phyloP scores from a whole-genome alignment of 2,888 invertebrate species.

The Melitaea athalia region DNA sequence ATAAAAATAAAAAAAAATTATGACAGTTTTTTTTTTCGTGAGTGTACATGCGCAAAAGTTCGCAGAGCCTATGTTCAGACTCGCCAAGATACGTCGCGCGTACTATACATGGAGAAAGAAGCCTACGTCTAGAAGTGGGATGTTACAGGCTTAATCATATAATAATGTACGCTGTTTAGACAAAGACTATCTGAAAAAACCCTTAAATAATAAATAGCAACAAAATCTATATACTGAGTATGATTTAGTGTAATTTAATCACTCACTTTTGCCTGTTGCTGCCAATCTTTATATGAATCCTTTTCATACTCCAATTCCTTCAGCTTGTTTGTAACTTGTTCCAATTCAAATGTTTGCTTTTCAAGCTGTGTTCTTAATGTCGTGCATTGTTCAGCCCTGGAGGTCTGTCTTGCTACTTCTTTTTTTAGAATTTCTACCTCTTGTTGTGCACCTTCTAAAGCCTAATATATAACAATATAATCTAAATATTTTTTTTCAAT shows the following conservation, averaged over 20 bases:
- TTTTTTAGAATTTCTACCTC: conserved; percentile 78
- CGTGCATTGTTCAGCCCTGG: conserved; percentile 65
- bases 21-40: too few relatives aligned
- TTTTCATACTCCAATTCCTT: conserved; percentile 75
- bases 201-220: too few relatives aligned
- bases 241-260: neutral
- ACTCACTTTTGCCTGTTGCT: conserved; percentile 73
- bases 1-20: too few relatives aligned
- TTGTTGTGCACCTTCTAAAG: conserved; percentile 79
- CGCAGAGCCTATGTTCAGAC: too few relatives aligned
- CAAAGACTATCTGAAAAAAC: too few relatives aligned
- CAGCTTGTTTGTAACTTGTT: conserved; percentile 65
- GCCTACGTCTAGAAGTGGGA: too few relatives aligned
- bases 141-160: too few relatives aligned
- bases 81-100: too few relatives aligned
- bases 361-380: conserved; percentile 65
- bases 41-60: too few relatives aligned
- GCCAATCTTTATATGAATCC: conserved; percentile 77
- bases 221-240: neutral
- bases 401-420: conserved; percentile 63
- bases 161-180: too few relatives aligned
- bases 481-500: too few relatives aligned
- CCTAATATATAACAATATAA: conserved; percentile 52
- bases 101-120: too few relatives aligned
- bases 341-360: conserved; percentile 70